Evolutionary conservation across 2,797 vertebrate genomes (phyloP).

Genomic region (Potorous gilbertii): DNA sequence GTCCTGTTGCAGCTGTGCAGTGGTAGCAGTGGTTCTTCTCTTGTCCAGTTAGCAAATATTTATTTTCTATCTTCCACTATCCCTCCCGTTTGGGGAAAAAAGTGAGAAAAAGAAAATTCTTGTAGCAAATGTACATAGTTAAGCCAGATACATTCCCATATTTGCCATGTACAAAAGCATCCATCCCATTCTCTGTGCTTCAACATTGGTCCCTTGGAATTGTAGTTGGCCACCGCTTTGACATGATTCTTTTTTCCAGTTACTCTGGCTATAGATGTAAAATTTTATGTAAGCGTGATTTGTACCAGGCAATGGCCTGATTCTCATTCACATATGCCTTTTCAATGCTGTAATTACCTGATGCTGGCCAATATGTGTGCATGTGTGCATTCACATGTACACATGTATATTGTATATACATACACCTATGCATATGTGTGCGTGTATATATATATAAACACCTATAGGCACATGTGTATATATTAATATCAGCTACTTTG

Average conservation of each 20-base stretch:
- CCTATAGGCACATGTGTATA: neutral
- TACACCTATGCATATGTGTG: neutral
- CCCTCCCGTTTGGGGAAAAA: neutral
- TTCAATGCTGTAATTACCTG: neutral
- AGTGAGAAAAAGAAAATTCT: neutral
- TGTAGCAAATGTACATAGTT: slow-evolving; percentile 13
- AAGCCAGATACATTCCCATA: neutral
- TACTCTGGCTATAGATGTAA: neutral
- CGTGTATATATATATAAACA: too few relatives aligned
- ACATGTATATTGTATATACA: neutral
- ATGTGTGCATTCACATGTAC: too few relatives aligned
- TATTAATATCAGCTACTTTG: neutral
- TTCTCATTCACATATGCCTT: slow-evolving; percentile 3
- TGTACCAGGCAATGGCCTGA: neutral
- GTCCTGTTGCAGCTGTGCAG: too few relatives aligned
- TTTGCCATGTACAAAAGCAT: neutral
- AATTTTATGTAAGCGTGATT: neutral
- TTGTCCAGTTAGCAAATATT: too few relatives aligned
- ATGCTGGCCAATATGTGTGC: neutral
- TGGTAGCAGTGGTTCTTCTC: too few relatives aligned
- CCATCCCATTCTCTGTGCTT: neutral
- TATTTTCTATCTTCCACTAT: neutral
- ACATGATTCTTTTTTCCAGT: neutral
- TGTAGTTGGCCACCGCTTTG: neutral
- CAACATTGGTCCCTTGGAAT: neutral